A percentile compares a stretch with the other conserved stretches of the same genome.
Evolutionary conservation across 2,888 invertebrate genomes (phyloP).

Genomic region (Odontomyia ornata): DNA sequence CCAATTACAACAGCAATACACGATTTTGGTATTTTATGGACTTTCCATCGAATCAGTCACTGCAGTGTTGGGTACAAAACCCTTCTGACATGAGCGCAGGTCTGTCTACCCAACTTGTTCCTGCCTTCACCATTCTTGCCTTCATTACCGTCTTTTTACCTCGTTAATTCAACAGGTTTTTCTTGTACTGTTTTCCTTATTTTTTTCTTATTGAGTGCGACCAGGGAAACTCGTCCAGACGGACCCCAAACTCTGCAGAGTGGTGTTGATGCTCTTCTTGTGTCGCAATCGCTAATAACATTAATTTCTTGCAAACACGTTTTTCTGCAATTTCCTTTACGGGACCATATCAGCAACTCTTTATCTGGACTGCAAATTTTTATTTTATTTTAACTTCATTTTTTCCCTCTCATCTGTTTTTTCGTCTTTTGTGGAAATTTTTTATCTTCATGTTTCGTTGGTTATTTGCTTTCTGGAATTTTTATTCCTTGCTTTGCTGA

Average conservation of each 20-base stretch:
- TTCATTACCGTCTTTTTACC: not conserved
- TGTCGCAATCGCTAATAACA: conserved; percentile 43
- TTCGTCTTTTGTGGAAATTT: not conserved
- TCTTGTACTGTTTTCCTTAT: not conserved
- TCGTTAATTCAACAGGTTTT: conserved; percentile 17
- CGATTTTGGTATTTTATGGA: too few species aligned
- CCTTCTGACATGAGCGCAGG: too few species aligned
- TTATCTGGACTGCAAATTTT: conserved; percentile 1
- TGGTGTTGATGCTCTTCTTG: conserved; percentile 20
- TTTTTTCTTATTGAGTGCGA: not conserved
- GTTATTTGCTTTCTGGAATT: not conserved
- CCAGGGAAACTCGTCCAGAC: not conserved
- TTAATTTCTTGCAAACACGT: conserved; percentile 48
- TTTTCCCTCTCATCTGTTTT: not conserved
- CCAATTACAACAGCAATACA: too few species aligned
- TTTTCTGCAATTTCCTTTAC: conserved; percentile 25
- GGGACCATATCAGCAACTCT: conserved; percentile 17
- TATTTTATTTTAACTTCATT: not conserved
- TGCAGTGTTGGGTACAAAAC: too few species aligned
- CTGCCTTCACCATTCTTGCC: too few species aligned
- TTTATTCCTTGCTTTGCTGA: too few species aligned
- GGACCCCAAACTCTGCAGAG: not conserved
- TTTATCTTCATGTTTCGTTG: not conserved
- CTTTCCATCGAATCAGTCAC: too few species aligned
- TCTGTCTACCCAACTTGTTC: too few species aligned